Evolutionary conservation across 2,888 invertebrate species (phyloP).

Genomic region (Hypena proboscidalis): DNA sequence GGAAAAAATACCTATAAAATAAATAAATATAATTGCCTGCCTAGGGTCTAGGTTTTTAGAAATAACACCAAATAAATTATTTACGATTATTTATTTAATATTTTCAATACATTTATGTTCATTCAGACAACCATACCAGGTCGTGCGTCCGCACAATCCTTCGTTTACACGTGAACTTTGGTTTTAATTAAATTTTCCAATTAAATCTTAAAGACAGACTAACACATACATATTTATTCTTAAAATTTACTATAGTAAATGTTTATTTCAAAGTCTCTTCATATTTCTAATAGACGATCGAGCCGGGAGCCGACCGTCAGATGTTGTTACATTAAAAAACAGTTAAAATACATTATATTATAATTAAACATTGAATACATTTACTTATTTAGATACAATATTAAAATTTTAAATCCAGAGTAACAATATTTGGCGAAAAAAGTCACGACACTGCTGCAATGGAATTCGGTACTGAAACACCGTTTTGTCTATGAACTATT

Average conservation of each 20-base stretch:
- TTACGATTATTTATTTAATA: constrained; percentile 76
- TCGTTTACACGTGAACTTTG: constrained; percentile 53
- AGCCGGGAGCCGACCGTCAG: constrained; percentile 46
- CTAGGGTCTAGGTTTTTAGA: background rate
- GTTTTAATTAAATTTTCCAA: constrained; percentile 49
- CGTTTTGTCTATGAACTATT: constrained; percentile 11
- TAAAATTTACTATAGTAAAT: constrained; percentile 65
- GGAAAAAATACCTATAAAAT: too few relatives aligned
- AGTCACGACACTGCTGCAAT: constrained; percentile 33
- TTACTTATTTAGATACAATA: constrained; percentile 62
- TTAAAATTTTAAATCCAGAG: constrained; percentile 61
- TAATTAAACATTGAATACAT: constrained; percentile 72
- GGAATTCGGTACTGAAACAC: constrained; percentile 26
- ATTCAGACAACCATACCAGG: constrained; percentile 63
- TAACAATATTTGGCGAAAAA: constrained; percentile 59
- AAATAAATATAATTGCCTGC: too few relatives aligned
- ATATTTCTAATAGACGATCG: constrained; percentile 60
- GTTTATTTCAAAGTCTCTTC: constrained; percentile 58
- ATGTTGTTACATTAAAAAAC: constrained; percentile 62
- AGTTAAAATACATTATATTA: constrained; percentile 63
- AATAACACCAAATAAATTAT: constrained; percentile 34
- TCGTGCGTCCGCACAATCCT: constrained; percentile 38
- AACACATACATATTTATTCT: constrained; percentile 63
- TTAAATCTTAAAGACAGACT: constrained; percentile 48
- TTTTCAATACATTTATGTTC: constrained; percentile 66